These are phyloP conservation scores for Euura lappo DNA, from an alignment of 1,140 invertebrate genomes.

Conservation along the genomic window DNA sequence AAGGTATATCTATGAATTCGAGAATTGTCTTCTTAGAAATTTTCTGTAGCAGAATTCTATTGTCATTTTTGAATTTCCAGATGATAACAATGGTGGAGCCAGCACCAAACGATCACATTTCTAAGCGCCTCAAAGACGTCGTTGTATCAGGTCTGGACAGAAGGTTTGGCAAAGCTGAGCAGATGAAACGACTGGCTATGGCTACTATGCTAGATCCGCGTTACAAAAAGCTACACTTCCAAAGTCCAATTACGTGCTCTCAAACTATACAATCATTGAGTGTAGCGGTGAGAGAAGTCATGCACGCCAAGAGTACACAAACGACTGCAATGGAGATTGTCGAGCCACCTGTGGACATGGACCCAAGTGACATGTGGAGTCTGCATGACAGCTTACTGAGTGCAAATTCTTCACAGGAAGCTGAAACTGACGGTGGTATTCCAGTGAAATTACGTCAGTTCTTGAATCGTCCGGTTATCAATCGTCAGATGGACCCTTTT, in stretches of 20 bases:
- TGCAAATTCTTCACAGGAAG: neutral
- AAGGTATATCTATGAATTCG: no score
- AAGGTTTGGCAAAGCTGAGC: constrained; percentile 25
- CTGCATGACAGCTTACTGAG: constrained; percentile 11
- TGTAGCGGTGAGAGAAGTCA: no score
- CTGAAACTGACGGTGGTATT: constrained; percentile 18
- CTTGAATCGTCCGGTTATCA: constrained; percentile 10
- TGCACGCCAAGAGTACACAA: no score
- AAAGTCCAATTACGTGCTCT: no score
- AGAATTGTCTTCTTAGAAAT: constrained; percentile 16
- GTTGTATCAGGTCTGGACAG: constrained; percentile 15
- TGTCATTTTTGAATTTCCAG: constrained; percentile 32
- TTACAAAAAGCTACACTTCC: constrained; percentile 46
- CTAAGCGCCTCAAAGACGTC: constrained; percentile 39
- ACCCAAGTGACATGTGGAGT: constrained; percentile 16
- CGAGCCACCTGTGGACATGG: no score
- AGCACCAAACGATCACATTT: constrained; percentile 34
- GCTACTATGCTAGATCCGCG: constrained; percentile 49
- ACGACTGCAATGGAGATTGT: no score
- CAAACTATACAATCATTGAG: no score
- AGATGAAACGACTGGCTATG: constrained; percentile 30
- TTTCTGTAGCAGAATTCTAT: constrained; percentile 29
- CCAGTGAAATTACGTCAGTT: constrained; percentile 23
- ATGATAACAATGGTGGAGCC: constrained; percentile 32
- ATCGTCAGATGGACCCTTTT: constrained; percentile 13